Percentiles rank a stretch among this genome's conserved stretches.
phyloP scores from a whole-genome alignment of 2,888 invertebrate species.

The Sthenelais limicola region DNA sequence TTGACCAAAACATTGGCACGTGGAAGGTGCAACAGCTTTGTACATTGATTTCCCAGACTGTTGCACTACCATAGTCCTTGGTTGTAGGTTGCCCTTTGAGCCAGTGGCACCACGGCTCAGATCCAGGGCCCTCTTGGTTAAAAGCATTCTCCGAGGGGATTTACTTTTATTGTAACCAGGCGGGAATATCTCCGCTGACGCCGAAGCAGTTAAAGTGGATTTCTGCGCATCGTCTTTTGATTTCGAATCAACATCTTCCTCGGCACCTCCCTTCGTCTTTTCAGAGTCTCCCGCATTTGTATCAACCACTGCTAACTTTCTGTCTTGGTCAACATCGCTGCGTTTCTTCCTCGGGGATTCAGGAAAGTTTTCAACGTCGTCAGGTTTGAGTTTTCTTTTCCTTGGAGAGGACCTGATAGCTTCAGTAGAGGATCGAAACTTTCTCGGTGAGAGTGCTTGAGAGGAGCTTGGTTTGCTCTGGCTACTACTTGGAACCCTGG shows the following conservation, averaged over 20 bases:
- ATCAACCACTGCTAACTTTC: conserved; percentile 3
- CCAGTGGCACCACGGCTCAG: background rate
- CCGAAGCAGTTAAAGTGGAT: too few relatives aligned
- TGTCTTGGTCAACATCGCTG: background rate
- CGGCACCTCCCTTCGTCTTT: too few relatives aligned
- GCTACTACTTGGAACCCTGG: background rate
- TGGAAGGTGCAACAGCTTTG: conserved; percentile 33
- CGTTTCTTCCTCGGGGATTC: conserved; percentile 39
- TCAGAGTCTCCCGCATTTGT: background rate
- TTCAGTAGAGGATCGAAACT: background rate
- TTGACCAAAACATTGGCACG: conserved; percentile 81
- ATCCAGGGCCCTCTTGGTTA: conserved; percentile 59
- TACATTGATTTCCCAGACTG: conserved; percentile 31
- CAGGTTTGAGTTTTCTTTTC: conserved; percentile 44
- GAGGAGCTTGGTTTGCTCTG: background rate
- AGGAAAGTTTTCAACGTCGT: conserved; percentile 39
- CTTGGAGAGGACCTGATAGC: conserved; percentile 34
- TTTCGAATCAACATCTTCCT: background rate
- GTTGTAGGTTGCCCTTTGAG: background rate
- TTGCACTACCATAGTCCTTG: conserved; percentile 8
- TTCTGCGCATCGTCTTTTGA: background rate
- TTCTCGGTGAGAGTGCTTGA: conserved; percentile 18
- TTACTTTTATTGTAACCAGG: conserved; percentile 53
- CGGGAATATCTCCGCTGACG: conserved; percentile 53
- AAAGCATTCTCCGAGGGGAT: conserved; percentile 60